Percentiles rank a stretch among this genome's conserved stretches.
phyloP scores from a whole-genome alignment of 2,888 invertebrate genomes.

The Unio pictorum region DNA sequence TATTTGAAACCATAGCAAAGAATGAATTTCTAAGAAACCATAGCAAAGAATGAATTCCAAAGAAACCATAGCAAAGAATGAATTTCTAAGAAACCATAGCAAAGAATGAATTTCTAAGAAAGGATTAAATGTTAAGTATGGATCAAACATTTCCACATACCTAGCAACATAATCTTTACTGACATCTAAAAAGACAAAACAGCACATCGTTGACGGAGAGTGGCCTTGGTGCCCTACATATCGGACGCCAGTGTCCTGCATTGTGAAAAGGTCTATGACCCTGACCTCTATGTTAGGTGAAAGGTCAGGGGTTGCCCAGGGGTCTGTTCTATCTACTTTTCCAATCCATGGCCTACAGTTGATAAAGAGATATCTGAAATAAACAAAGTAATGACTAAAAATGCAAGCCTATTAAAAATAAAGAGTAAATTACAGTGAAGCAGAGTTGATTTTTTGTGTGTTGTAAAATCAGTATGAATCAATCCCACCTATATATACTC shows the following conservation, averaged over 20 bases:
- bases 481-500: too few relatives aligned
- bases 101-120: neutral
- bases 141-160: slow-evolving; percentile 70
- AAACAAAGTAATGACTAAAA: neutral
- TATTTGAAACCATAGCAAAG: too few relatives aligned
- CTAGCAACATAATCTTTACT: slow-evolving; percentile 86
- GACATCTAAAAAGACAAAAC: slow-evolving; percentile 88
- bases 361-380: slow-evolving; percentile 52
- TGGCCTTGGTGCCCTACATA: slow-evolving; percentile 84
- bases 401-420: too few relatives aligned
- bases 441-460: too few relatives aligned
- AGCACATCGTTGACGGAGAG: slow-evolving; percentile 87
- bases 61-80: too few relatives aligned
- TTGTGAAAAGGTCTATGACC: slow-evolving; percentile 84
- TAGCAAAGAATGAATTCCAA: too few relatives aligned
- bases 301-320: slow-evolving; percentile 85
- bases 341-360: slow-evolving; percentile 81
- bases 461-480: too few relatives aligned
- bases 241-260: slow-evolving; percentile 83
- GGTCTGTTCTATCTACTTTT: slow-evolving; percentile 82
- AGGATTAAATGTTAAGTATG: neutral
- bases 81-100: too few relatives aligned
- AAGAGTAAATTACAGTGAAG: too few relatives aligned
- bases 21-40: too few relatives aligned
- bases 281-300: slow-evolving; percentile 90